These are phyloP conservation scores for Petrocephalus zakoni DNA, from an alignment of 2,113 vertebrate genomes.

Conservation along the genomic window DNA sequence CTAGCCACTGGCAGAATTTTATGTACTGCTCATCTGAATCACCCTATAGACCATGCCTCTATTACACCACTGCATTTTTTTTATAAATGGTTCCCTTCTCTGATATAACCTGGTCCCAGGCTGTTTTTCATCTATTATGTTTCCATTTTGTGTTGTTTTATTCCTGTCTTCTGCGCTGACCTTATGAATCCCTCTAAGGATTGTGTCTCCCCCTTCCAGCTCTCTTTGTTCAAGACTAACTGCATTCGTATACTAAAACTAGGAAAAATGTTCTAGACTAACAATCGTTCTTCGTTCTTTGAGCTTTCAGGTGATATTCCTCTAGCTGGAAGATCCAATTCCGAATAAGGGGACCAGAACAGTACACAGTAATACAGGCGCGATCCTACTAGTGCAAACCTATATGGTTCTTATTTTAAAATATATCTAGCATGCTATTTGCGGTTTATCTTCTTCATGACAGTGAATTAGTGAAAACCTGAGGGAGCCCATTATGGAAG, in stretches of 20 bases:
- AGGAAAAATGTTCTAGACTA: background rate
- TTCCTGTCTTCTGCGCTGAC: background rate
- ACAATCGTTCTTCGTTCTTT: background rate
- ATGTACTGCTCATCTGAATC: background rate
- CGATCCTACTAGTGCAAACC: background rate
- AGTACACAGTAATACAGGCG: background rate
- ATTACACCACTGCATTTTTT: background rate
- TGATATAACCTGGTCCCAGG: background rate
- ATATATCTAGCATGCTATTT: background rate
- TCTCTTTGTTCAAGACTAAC: background rate
- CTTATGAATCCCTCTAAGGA: background rate
- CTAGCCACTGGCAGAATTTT: background rate
- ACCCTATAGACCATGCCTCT: background rate
- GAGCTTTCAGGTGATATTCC: background rate
- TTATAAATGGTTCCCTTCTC: background rate
- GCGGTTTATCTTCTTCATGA: background rate
- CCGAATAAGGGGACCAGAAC: background rate
- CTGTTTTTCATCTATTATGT: background rate
- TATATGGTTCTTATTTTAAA: background rate
- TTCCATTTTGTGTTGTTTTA: background rate
- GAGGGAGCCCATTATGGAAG: background rate
- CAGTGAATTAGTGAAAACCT: background rate
- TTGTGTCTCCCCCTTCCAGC: background rate
- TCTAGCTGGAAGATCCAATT: background rate
- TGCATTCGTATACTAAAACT: background rate